phyloP scores from a whole-genome alignment of 2,888 invertebrate genomes.

The Rhabditoides inermis region DNA sequence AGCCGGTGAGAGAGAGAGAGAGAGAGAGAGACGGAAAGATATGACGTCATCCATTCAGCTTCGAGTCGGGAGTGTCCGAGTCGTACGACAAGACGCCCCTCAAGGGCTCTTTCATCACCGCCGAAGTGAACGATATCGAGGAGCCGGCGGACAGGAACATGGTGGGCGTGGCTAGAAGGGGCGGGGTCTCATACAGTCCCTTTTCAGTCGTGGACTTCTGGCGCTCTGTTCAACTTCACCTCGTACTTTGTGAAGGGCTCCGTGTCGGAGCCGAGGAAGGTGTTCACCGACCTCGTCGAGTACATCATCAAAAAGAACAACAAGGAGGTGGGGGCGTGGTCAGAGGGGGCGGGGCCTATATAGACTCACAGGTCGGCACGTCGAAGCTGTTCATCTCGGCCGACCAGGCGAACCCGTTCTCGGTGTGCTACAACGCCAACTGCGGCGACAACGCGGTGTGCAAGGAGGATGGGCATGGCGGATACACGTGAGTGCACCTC shows the following conservation, averaged over 20 bases:
- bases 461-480: constrained; percentile 26
- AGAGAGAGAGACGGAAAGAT: not conserved
- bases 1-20: not conserved
- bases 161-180: constrained; percentile 2
- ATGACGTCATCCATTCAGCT: constrained; percentile 7
- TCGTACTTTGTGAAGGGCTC: constrained; percentile 31
- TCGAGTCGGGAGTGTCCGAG: constrained; percentile 29
- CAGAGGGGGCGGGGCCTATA: not conserved
- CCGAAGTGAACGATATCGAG: constrained; percentile 38
- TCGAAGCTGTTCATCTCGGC: constrained; percentile 42
- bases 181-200: not conserved
- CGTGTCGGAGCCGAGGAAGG: constrained; percentile 27
- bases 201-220: constrained; percentile 31
- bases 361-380: constrained; percentile 24
- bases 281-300: constrained; percentile 31
- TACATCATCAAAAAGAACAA: constrained; percentile 33
- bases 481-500: constrained; percentile 21
- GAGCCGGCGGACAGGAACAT: constrained; percentile 23
- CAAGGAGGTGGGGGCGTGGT: constrained; percentile 19
- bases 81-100: constrained; percentile 32
- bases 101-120: constrained; percentile 26
- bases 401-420: constrained; percentile 40
- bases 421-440: constrained; percentile 33
- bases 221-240: constrained; percentile 45
- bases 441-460: constrained; percentile 35